Base-by-base conservation (phyloP, 2,113 vertebrate genomes). In the Bubalus kerabau region DNA sequence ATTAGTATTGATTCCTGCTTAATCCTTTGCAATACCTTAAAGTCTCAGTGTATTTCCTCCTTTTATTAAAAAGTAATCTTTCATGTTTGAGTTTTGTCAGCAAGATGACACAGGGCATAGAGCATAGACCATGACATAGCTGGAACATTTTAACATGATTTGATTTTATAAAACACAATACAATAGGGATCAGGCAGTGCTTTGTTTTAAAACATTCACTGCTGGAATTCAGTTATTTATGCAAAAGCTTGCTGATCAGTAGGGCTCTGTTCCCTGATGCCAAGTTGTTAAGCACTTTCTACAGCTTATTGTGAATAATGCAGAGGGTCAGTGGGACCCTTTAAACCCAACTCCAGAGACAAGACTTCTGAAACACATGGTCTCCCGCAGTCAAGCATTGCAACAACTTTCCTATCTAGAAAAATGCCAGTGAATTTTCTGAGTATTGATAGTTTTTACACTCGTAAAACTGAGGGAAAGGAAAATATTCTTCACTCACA, bases 101-200 rank as follows among this genome's bases (percentile, higher is more conserved):
- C 24, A 81, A 48, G 76, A 48, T 83, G 43, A 28, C 74, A 76
- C n/a, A 52, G 62, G 32, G 40, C 12, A 17, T 36, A 74, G 26
- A 93, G 32, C 74, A 62, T 3, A 95, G 62, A 87, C 3, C 54
- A 32, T 81, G 28, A 30, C 30, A 67, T 19, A 74, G 24, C 50
- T 81, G 8, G 32, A 88, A 88, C 28, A 91, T 90, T 91, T 96
- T 93, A 64, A 90, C 88, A 67, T 87, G 62, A 71, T 64, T 88
- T 60, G 48, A 64, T 84, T 98, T 97, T 91, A 74, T 94, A 74
- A 97, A 91, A 91, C 7, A 94, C 6, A 23, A 52, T 88, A 93
- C 83, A 90, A 36, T 87, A 84, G 90, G 46, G 48, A 80, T 92
- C 52, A 87, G 60, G 2, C 23, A n/a, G 57, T 54, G 10, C 50